Conservation (phyloP, 2,113 vertebrate species). For the Podiceps cristatus region DNA sequence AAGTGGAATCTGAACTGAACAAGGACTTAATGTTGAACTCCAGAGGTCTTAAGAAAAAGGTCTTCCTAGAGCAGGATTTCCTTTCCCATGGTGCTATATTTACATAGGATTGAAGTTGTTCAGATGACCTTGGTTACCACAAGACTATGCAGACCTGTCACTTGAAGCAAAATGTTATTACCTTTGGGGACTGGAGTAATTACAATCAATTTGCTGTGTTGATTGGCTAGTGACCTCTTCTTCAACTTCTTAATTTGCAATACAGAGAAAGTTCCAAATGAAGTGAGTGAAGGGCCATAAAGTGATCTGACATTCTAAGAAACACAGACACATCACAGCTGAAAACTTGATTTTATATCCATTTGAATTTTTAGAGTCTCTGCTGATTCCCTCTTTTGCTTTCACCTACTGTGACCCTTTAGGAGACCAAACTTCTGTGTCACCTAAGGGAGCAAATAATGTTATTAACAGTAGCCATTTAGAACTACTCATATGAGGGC, state of each 20-base stretch:
- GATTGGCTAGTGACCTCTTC: background rate
- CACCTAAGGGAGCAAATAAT: background rate
- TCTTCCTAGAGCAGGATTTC: background rate
- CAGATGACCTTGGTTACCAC: conserved; percentile 2
- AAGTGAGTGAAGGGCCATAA: background rate
- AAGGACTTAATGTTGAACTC: background rate
- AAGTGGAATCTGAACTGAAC: background rate
- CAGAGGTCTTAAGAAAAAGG: background rate
- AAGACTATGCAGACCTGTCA: background rate
- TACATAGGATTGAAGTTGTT: background rate
- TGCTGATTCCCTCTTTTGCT: background rate
- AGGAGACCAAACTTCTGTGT: background rate
- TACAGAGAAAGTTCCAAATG: background rate
- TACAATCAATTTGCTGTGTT: conserved; percentile 10
- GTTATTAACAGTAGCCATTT: background rate
- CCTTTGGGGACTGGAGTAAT: conserved; percentile 7
- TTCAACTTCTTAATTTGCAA: background rate
- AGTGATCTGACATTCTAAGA: background rate
- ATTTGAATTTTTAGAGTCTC: background rate
- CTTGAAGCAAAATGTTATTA: conserved; percentile 8
- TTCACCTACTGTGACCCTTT: background rate
- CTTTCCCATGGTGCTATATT: background rate
- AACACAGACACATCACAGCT: background rate
- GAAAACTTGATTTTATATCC: background rate
- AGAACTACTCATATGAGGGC: background rate